Conservation (phyloP, 2,888 invertebrate species). For the Lithophane ornitopus region DNA sequence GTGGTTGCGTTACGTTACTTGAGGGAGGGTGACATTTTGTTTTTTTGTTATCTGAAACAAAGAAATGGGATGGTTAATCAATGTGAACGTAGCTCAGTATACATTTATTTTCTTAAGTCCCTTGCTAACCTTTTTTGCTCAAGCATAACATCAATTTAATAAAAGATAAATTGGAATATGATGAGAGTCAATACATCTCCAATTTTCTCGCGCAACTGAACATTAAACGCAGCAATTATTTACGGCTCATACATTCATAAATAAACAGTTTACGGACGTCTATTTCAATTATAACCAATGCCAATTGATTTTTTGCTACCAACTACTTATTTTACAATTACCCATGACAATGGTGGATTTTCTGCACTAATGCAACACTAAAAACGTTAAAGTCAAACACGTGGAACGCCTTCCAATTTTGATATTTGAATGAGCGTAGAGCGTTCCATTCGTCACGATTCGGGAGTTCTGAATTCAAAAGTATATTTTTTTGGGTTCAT, state of each 20-base stretch:
- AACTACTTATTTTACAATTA: constrained; percentile 83
- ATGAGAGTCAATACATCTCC: constrained; percentile 64
- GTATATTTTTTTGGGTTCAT: constrained; percentile 69
- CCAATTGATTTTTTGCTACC: constrained; percentile 76
- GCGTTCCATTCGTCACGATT: constrained; percentile 82
- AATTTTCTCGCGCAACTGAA: constrained; percentile 65
- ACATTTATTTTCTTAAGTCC: background rate
- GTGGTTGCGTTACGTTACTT: constrained; percentile 63
- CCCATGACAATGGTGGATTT: constrained; percentile 77
- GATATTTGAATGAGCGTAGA: constrained; percentile 76
- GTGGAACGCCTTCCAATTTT: constrained; percentile 86
- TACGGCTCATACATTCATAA: constrained; percentile 79
- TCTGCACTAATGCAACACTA: constrained; percentile 82
- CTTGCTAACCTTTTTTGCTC: constrained; percentile 17
- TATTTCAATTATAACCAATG: constrained; percentile 76
- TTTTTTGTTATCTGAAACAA: constrained; percentile 60
- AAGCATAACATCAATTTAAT: constrained; percentile 33
- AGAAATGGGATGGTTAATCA: constrained; percentile 19
- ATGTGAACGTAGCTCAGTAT: background rate
- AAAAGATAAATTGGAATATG: constrained; percentile 58
- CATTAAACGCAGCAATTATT: constrained; percentile 74
- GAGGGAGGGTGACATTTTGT: constrained; percentile 56
- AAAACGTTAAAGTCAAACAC: constrained; percentile 84
- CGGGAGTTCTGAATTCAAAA: constrained; percentile 79
- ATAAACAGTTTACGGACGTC: constrained; percentile 76